Base-by-base conservation (phyloP, 2,797 vertebrate genomes). In the Carapus acus region DNA sequence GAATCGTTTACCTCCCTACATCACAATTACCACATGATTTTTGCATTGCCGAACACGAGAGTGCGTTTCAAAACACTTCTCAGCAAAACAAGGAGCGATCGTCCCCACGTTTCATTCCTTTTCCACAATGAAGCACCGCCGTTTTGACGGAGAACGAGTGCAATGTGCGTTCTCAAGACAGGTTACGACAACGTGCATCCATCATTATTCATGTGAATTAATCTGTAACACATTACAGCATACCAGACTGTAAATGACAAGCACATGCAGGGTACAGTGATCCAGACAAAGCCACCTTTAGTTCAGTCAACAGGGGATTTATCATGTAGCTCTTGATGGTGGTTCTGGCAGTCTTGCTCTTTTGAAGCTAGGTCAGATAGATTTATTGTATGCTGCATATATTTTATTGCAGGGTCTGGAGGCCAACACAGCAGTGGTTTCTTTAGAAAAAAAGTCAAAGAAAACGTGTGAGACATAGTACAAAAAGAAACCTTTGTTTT, bases 101-200 rank as follows among this genome's bases (percentile, higher is more conserved):
- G 9, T 65, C 69, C 47, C 56, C 42, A 67, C 45, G 36, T 73
- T 80, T 78, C 24, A 49, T 65, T 51, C 53, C 31, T 0, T 19
- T 63, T 74, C 43, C 50, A 46, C 49, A 70, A 69, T 49, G 63
- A 72, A 64, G 71, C 58, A 4, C 29, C 56, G 46, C 38, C n/a
- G 46, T 76, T 59, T 62, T 67, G 42, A 71, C 73, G 76, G 59
- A 75, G 78, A 77, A 65, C 67, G 66, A 71, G 49, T 73, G 48
- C 54, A 73, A 66, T 65, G 58, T 80, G 58, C 67, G 78, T 68
- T 83, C 80, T 60, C 71, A 75, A 61, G 68, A 68, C 59, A 48
- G 58, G 71, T 77, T 83, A 77, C 59, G 78, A 83, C 77, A 82
- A 79, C 76, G 77, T 68, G 55, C 78, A 83, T 78, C 80, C 77